Evolutionary conservation across 2,888 invertebrate genomes (phyloP).

Genomic region (Schizotus pectinicornis): DNA sequence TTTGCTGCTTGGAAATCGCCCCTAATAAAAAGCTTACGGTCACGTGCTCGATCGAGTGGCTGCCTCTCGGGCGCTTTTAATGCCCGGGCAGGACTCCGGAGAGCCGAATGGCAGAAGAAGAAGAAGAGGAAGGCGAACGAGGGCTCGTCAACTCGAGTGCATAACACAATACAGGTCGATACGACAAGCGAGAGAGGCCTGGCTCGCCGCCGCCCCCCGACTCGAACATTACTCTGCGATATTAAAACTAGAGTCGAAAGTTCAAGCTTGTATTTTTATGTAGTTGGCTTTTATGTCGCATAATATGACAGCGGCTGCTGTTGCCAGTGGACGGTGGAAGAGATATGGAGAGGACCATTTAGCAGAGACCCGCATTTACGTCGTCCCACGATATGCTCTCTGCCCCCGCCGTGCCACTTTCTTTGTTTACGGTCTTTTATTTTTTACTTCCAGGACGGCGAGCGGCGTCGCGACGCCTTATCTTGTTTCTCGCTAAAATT

Average conservation of each 20-base stretch:
- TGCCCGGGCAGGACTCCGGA: background rate
- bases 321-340: slow-evolving; percentile 28
- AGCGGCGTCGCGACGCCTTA: slow-evolving; percentile 11
- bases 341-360: slow-evolving; percentile 24
- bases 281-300: slow-evolving; percentile 30
- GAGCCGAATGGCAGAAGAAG: slow-evolving; percentile 12
- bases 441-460: slow-evolving; percentile 14
- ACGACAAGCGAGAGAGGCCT: slow-evolving; percentile 22
- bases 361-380: slow-evolving; percentile 22
- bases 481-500: slow-evolving; percentile 4
- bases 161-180: slow-evolving; percentile 38
- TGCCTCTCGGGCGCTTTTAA: background rate
- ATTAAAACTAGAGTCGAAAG: slow-evolving; percentile 35
- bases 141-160: slow-evolving; percentile 37
- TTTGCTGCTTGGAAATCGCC: background rate
- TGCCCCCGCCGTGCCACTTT: slow-evolving; percentile 19
- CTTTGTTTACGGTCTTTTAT: slow-evolving; percentile 23
- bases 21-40: background rate
- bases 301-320: slow-evolving; percentile 30
- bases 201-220: slow-evolving; percentile 7
- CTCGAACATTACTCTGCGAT: slow-evolving; percentile 31
- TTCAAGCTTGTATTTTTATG: slow-evolving; percentile 33
- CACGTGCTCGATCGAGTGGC: background rate
- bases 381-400: slow-evolving; percentile 19
- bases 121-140: slow-evolving; percentile 22